A percentile compares a stretch with the other conserved stretches of the same genome.
phyloP scores from a whole-genome alignment of 2,888 invertebrate genomes.

The Sipha maydis region DNA sequence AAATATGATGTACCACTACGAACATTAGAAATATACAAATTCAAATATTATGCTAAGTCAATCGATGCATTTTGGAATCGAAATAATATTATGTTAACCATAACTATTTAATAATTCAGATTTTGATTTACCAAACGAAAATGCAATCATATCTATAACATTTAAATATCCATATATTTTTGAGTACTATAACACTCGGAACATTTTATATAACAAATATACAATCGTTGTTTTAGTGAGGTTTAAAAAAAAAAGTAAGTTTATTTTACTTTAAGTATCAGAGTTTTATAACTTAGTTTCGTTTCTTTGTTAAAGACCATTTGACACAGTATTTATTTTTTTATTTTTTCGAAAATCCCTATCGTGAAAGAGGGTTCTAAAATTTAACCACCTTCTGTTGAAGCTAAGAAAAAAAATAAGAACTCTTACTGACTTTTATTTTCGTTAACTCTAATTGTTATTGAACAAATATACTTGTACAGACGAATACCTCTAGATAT shows the following conservation, averaged over 20 bases:
- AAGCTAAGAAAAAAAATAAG: background rate
- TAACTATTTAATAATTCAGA: background rate
- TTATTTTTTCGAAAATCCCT: background rate
- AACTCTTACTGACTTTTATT: constrained; percentile 22
- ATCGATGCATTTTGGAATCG: no score
- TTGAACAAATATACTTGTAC: constrained; percentile 8
- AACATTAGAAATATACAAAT: background rate
- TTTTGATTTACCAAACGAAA: background rate
- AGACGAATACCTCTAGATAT: background rate
- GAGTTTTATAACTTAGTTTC: background rate
- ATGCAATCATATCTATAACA: background rate
- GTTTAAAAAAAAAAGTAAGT: background rate
- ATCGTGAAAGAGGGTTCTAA: constrained; percentile 17
- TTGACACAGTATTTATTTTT: constrained; percentile 29
- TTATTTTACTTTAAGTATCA: background rate
- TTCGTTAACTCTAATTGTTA: constrained; percentile 30
- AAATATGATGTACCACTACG: no score
- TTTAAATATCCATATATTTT: background rate
- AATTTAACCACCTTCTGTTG: background rate
- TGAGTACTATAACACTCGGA: background rate
- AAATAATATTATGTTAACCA: background rate
- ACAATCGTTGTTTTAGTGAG: background rate
- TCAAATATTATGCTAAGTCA: background rate
- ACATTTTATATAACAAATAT: background rate
- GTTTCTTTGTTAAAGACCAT: constrained; percentile 27